Evolutionary conservation across 1,140 invertebrate species (phyloP), one percentile per base, ranked within the genome.

Genomic region (Drosophila saltans): DNA sequence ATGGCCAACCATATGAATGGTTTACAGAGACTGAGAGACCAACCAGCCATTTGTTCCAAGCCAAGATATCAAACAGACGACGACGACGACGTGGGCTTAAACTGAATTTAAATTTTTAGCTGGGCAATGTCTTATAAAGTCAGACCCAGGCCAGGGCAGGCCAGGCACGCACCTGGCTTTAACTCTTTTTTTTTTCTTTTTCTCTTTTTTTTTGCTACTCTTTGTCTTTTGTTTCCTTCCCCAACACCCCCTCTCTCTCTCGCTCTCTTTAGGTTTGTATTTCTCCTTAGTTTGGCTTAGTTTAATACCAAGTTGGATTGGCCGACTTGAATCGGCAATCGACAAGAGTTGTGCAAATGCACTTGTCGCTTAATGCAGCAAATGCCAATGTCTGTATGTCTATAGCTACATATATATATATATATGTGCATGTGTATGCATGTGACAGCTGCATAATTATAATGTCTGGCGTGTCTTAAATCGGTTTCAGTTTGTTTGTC

Each of bases 361-460:
- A 86, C 82, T 86, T 86, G 82, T 86, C 82, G 83, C 70, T 88
- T 88, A 52, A 52, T 58, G 75, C 43, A 75, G 68, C 56, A 86
- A 86, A 86, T 86, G 82, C 83, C 82, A 86, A 86, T 72, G 45
- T 52, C 21, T 52, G 45, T 52, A 52, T 52, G n/a, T 24, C 7
- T 9, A 48, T 48, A 10, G 4, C 33, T 36, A 36, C 26, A 52
- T 26, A 52, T 4, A 52, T 26, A 26, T 52, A 48, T 24, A 8
- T 8, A 24, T 48, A 67, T 69, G 82, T 86, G 24, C 26, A 9
- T 24, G 2, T 8, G 24, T 48, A 67, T 72, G 81, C 81, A 86
- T 86, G 81, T 81, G 83, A 79, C 82, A 86, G 83, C 82, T 86
- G 82, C 82, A 86, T 86, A 86, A 86, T 86, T 86, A 86, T 88